Percentiles rank a stretch among this genome's conserved stretches.
Conservation (phyloP, 2,113 vertebrate species). For the Phrynocephalus versicolor region DNA sequence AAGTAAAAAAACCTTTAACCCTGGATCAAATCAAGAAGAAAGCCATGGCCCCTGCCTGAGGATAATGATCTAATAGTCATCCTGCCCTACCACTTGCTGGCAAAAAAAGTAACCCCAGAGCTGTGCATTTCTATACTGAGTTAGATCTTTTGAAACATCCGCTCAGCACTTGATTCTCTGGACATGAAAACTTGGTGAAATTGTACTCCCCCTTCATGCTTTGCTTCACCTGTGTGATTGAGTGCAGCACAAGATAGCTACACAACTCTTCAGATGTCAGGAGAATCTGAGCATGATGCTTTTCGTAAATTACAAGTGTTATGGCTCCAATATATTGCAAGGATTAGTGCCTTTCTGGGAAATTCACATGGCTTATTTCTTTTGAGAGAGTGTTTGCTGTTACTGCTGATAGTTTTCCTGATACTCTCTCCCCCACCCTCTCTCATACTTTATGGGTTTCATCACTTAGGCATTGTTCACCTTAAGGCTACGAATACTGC, state of each 20-base stretch:
- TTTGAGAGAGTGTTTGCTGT: constrained; percentile 33
- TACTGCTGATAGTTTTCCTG: constrained; percentile 40
- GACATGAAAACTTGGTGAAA: constrained; percentile 27
- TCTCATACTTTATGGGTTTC: too few relatives aligned
- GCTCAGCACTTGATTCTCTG: constrained; percentile 15
- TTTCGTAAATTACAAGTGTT: constrained; percentile 60
- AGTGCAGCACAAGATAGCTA: constrained; percentile 43
- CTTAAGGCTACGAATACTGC: too few relatives aligned
- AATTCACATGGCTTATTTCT: constrained; percentile 54
- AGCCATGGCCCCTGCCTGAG: neutral
- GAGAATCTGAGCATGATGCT: constrained; percentile 47
- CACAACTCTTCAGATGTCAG: constrained; percentile 51
- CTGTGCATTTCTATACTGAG: neutral
- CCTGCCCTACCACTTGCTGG: neutral
- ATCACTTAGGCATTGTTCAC: too few relatives aligned
- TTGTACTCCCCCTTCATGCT: constrained; percentile 31
- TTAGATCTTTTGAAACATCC: constrained; percentile 18
- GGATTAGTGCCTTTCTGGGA: constrained; percentile 56
- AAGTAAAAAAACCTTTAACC: neutral
- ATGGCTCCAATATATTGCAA: constrained; percentile 42
- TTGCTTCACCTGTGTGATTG: constrained; percentile 37
- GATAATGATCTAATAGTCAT: neutral
- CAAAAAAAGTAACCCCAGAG: neutral
- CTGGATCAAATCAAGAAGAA: neutral
- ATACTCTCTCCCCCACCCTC: too few relatives aligned